Conservation (phyloP, 2,797 vertebrate genomes). For the Melopsittacus undulatus region DNA sequence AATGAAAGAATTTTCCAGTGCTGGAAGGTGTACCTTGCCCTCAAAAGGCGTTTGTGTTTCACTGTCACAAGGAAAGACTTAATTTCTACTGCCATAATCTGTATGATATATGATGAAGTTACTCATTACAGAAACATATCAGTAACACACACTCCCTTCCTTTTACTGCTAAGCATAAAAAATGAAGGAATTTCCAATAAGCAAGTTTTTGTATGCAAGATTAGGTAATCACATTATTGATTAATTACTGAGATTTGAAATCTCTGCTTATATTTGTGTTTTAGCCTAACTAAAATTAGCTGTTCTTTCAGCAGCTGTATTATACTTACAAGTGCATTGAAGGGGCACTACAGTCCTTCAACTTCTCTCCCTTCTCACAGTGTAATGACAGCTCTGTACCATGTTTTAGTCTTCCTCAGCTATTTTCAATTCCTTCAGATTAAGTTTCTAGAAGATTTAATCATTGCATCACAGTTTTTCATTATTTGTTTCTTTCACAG, state of each 20-base stretch:
- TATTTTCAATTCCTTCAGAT: neutral
- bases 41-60: neutral
- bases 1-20: neutral
- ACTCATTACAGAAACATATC: neutral
- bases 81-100: neutral
- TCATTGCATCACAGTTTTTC: neutral
- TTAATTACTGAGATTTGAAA: neutral
- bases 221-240: neutral
- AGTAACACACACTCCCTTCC: neutral
- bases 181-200: neutral
- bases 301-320: neutral
- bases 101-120: neutral
- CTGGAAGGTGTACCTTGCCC: neutral
- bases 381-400: neutral
- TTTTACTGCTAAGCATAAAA: neutral
- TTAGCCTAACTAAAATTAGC: neutral
- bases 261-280: neutral
- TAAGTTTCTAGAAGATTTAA: neutral
- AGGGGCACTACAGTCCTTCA: neutral
- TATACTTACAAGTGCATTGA: neutral
- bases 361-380: neutral
- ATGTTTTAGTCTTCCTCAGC: neutral
- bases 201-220: neutral
- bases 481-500: constrained; percentile 45
- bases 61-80: neutral